Evolutionary conservation across 2,113 vertebrate genomes (phyloP).

Genomic region (Ictidomys tridecemlineatus): DNA sequence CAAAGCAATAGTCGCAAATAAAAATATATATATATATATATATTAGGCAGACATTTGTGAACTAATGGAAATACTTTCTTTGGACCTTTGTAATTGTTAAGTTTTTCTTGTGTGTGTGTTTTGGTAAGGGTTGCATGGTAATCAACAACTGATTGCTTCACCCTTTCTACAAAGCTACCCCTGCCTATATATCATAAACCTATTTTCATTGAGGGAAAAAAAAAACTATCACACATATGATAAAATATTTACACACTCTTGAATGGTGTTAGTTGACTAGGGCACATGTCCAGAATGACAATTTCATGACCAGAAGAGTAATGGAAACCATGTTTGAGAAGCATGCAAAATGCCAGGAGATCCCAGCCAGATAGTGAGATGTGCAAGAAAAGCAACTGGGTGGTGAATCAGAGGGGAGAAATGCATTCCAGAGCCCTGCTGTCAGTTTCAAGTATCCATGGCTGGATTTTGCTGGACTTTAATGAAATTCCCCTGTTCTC

Average conservation of each 20-base stretch:
- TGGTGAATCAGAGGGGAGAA: slow-evolving; percentile 58
- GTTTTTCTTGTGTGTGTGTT: neutral
- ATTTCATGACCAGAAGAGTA: slow-evolving; percentile 55
- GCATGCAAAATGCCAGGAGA: slow-evolving; percentile 32
- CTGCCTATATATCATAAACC: neutral
- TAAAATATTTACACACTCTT: slow-evolving; percentile 57
- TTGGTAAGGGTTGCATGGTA: neutral
- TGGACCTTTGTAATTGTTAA: neutral
- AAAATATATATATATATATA: neutral
- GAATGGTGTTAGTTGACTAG: slow-evolving; percentile 40
- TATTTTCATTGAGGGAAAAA: slow-evolving; percentile 9
- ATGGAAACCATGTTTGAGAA: slow-evolving; percentile 69
- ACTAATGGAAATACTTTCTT: slow-evolving; percentile 16
- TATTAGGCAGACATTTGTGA: neutral
- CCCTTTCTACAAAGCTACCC: neutral
- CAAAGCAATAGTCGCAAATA: neutral
- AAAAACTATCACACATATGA: neutral
- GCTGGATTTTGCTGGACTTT: neutral
- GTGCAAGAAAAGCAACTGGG: slow-evolving; percentile 55
- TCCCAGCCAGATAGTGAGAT: slow-evolving; percentile 49
- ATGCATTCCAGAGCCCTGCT: slow-evolving; percentile 55
- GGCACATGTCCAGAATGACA: slow-evolving; percentile 58
- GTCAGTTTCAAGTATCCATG: slow-evolving; percentile 29
- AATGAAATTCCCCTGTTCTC: slow-evolving; percentile 9
- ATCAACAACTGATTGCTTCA: slow-evolving; percentile 26